Conservation (phyloP, 2,113 vertebrate genomes). For the Thalassarche chlororhynchos region DNA sequence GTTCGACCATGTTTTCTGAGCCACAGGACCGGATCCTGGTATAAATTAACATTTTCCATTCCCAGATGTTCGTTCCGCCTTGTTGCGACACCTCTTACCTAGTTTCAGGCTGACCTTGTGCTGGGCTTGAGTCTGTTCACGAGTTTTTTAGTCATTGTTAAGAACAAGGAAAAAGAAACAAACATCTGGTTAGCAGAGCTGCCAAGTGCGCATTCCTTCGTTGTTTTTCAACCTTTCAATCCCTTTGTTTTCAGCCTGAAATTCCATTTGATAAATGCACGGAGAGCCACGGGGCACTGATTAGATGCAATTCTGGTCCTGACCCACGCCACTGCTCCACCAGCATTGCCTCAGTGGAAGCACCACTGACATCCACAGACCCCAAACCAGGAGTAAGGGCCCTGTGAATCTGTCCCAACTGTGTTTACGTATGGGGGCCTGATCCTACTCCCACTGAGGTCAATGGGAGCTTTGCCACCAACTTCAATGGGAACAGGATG, state of each 20-base stretch:
- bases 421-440: neutral
- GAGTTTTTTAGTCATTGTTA: conserved; percentile 62
- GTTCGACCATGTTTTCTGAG: neutral
- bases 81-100: conserved; percentile 66
- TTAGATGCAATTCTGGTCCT: neutral
- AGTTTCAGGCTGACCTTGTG: conserved; percentile 33
- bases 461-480: conserved; percentile 11
- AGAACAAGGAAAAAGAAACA: conserved; percentile 50
- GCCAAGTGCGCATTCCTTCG: conserved; percentile 59
- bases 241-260: conserved; percentile 59
- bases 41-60: conserved; percentile 39
- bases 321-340: neutral
- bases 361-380: neutral
- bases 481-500: neutral
- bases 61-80: conserved; percentile 11
- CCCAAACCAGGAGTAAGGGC: neutral
- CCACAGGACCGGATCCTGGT: neutral
- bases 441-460: neutral
- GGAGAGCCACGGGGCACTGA: conserved; percentile 8
- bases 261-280: conserved; percentile 51
- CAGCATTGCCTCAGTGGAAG: neutral
- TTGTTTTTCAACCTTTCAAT: conserved; percentile 65
- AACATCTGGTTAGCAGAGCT: conserved; percentile 71
- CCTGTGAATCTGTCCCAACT: neutral
- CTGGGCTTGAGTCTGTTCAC: conserved; percentile 24